A percentile compares a stretch with the other conserved stretches of the same genome.
Conservation (phyloP, 2,113 vertebrate species). For the Microcebus jonahi region DNA sequence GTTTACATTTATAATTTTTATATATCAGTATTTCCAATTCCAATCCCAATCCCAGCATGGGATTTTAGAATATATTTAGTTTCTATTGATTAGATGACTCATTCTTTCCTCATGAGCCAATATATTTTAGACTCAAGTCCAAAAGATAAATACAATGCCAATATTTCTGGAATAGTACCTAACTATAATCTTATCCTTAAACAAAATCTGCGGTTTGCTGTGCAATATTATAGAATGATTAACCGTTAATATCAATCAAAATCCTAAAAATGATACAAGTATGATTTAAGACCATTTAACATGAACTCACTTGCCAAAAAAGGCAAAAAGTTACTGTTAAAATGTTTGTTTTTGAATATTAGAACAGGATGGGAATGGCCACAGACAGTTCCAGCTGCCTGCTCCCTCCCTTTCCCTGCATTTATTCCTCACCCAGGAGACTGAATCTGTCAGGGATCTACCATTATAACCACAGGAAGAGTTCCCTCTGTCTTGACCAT, state of each 20-base stretch:
- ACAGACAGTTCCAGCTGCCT: not conserved
- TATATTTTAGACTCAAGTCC: not conserved
- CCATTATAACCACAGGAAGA: not conserved
- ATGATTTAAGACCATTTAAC: not conserved
- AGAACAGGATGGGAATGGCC: not conserved
- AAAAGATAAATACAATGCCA: not conserved
- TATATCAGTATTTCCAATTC: not conserved
- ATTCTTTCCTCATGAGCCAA: not conserved
- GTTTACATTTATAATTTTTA: slow-evolving; percentile 10
- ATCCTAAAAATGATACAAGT: not conserved
- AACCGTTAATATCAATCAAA: slow-evolving; percentile 34
- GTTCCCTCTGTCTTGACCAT: not conserved
- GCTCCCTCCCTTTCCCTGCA: not conserved
- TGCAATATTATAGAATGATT: not conserved
- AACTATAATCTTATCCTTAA: not conserved
- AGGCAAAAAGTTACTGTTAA: not conserved
- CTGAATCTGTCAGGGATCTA: not conserved
- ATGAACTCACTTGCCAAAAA: slow-evolving; percentile 35
- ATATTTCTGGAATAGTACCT: slow-evolving; percentile 14
- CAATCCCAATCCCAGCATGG: not conserved
- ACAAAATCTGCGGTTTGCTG: slow-evolving; percentile 21
- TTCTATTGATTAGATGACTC: not conserved
- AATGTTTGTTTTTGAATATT: not conserved
- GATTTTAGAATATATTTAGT: slow-evolving; percentile 51
- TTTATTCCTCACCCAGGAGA: not conserved